A percentile compares a stretch with the other conserved stretches of the same genome.
phyloP scores from a whole-genome alignment of 92 coral and sea anemone genomes.

The Umimayanthus kanabou region DNA sequence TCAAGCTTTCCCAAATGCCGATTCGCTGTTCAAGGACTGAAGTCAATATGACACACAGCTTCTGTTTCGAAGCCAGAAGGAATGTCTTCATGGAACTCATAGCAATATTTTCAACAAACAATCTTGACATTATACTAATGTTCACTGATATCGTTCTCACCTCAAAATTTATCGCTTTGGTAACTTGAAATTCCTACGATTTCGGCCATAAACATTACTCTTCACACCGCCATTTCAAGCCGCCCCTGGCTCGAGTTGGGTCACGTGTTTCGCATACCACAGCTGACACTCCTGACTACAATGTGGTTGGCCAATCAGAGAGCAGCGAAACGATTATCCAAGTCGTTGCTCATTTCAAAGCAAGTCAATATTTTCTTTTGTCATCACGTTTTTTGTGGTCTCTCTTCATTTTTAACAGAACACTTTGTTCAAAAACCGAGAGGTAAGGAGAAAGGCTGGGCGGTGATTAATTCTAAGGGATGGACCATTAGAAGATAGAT shows the following conservation, averaged over 20 bases:
- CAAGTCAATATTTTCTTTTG: too few relatives aligned
- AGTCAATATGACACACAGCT: neutral
- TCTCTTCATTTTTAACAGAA: too few relatives aligned
- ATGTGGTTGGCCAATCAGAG: constrained; percentile 21
- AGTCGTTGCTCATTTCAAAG: neutral
- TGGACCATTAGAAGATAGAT: too few relatives aligned
- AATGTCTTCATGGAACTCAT: neutral
- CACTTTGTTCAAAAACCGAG: too few relatives aligned
- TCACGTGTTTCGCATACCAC: constrained; percentile 52
- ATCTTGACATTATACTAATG: constrained; percentile 7
- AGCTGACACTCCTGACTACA: constrained; percentile 22
- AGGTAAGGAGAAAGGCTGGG: too few relatives aligned
- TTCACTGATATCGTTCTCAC: constrained; percentile 19
- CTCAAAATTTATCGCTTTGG: constrained; percentile 30
- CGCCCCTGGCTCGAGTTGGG: constrained; percentile 33
- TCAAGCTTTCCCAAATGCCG: constrained; percentile 7
- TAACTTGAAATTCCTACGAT: constrained; percentile 38
- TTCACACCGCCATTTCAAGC: constrained; percentile 61
- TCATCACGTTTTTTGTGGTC: too few relatives aligned
- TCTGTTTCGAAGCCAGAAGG: constrained; percentile 37
- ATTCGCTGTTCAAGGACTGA: neutral
- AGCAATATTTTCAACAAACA: constrained; percentile 16
- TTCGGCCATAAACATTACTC: constrained; percentile 16
- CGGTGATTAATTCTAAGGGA: too few relatives aligned
- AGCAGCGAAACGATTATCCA: neutral